phyloP scores from a whole-genome alignment of 2,888 invertebrate genomes.

The Caenorhabditis zanzibari region DNA sequence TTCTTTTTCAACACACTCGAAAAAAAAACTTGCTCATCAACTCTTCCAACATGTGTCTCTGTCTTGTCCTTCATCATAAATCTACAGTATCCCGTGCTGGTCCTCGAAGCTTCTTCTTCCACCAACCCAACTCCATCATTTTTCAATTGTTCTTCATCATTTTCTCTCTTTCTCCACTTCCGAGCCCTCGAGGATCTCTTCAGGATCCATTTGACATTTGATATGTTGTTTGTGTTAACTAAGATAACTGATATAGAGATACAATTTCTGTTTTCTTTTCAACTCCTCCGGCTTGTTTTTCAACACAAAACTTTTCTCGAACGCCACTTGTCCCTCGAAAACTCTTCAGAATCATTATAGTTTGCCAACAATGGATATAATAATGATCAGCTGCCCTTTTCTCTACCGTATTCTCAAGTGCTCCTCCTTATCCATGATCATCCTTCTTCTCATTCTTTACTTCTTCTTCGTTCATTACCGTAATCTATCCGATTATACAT shows the following conservation, averaged over 20 bases:
- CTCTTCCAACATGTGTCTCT: slow-evolving; percentile 38
- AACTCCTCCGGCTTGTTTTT: slow-evolving; percentile 28
- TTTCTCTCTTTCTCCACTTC: not conserved
- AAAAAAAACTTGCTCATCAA: slow-evolving; percentile 47
- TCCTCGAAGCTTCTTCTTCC: not conserved
- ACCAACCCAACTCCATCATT: slow-evolving; percentile 28
- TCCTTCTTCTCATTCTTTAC: not conserved
- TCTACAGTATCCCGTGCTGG: slow-evolving; percentile 47
- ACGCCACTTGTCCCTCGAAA: not conserved
- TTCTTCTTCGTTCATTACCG: slow-evolving; percentile 10
- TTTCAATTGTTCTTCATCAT: slow-evolving; percentile 47
- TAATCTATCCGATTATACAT: slow-evolving; percentile 28
- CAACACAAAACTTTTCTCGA: slow-evolving; percentile 24
- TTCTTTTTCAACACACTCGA: slow-evolving; percentile 37
- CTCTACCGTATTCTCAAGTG: slow-evolving; percentile 61
- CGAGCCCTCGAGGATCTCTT: not conserved
- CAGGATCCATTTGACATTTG: slow-evolving; percentile 43
- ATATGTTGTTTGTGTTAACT: slow-evolving; percentile 68
- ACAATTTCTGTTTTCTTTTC: slow-evolving; percentile 38
- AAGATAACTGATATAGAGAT: slow-evolving; percentile 59
- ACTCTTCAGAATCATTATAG: slow-evolving; percentile 46
- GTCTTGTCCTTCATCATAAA: slow-evolving; percentile 49
- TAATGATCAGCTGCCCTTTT: slow-evolving; percentile 45
- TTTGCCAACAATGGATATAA: slow-evolving; percentile 37
- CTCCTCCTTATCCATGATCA: slow-evolving; percentile 58